phyloP scores from a whole-genome alignment of 2,888 invertebrate species.

The Danaus chrysippus region DNA sequence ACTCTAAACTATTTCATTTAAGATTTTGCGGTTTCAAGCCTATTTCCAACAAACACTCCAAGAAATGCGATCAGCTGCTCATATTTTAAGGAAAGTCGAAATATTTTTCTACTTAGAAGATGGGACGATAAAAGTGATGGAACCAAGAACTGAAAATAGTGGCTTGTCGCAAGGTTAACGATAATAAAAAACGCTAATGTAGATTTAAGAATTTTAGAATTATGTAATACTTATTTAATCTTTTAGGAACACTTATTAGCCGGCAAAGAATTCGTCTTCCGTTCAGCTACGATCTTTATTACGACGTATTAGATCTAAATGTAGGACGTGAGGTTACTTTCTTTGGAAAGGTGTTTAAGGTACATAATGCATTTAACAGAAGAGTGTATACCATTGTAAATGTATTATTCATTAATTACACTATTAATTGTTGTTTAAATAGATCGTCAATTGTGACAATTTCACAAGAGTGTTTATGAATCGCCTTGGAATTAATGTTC shows the following conservation, averaged over 20 bases:
- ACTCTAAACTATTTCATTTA: conserved; percentile 31
- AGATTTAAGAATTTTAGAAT: not conserved
- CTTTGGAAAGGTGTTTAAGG: conserved; percentile 86
- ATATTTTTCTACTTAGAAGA: conserved; percentile 94
- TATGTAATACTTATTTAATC: not conserved
- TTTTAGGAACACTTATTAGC: conserved; percentile 86
- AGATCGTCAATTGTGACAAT: conserved; percentile 91
- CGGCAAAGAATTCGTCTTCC: conserved; percentile 90
- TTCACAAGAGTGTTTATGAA: conserved; percentile 92
- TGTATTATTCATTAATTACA: conserved; percentile 3
- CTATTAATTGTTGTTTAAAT: conserved; percentile 47
- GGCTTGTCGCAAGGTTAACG: conserved; percentile 89
- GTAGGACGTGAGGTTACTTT: conserved; percentile 89
- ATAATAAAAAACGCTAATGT: not conserved
- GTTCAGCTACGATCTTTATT: conserved; percentile 86
- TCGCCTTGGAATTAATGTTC: conserved; percentile 90
- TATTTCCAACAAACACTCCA: conserved; percentile 89
- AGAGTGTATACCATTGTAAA: not conserved
- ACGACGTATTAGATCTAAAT: conserved; percentile 92
- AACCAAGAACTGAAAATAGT: conserved; percentile 90
- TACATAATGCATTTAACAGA: conserved; percentile 30
- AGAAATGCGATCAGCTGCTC: conserved; percentile 83
- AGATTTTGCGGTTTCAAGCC: conserved; percentile 88
- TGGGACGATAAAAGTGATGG: conserved; percentile 92
- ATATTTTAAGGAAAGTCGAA: conserved; percentile 87